Evolutionary conservation across 2,113 vertebrate species (phyloP).

Genomic region (Nestor notabilis): DNA sequence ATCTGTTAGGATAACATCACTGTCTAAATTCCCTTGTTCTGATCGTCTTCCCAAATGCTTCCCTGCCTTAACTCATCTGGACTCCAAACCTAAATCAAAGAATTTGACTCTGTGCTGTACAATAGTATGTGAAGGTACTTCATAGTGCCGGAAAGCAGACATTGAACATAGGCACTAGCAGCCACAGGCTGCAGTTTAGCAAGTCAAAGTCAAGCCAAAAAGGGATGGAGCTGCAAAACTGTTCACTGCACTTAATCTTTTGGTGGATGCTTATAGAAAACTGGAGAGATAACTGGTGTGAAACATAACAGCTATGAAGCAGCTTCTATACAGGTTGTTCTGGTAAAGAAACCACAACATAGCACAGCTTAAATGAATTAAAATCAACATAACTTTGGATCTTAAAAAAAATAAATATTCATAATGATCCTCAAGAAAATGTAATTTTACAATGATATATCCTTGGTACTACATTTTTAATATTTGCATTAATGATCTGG

Average conservation of each 20-base stretch:
- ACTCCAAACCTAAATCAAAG: background rate
- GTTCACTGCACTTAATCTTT: background rate
- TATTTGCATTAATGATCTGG: background rate
- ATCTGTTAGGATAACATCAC: slow-evolving; percentile 2
- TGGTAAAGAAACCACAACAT: background rate
- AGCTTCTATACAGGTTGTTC: background rate
- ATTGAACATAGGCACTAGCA: background rate
- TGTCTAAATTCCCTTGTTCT: background rate
- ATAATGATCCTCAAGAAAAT: background rate
- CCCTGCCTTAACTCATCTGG: background rate
- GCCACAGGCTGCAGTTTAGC: background rate
- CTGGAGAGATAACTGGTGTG: background rate
- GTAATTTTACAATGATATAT: background rate
- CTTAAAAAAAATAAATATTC: background rate
- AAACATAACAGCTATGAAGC: background rate
- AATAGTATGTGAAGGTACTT: background rate
- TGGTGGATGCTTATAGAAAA: background rate
- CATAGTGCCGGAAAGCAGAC: background rate
- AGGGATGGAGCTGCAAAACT: background rate
- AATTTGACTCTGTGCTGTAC: background rate
- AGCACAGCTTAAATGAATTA: background rate
- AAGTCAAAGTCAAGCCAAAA: background rate
- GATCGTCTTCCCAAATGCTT: background rate
- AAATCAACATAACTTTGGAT: background rate
- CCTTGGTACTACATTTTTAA: background rate